These are phyloP conservation scores for Drosophila robusta DNA, from an alignment of 2,888 invertebrate species.

Conservation along the genomic window DNA sequence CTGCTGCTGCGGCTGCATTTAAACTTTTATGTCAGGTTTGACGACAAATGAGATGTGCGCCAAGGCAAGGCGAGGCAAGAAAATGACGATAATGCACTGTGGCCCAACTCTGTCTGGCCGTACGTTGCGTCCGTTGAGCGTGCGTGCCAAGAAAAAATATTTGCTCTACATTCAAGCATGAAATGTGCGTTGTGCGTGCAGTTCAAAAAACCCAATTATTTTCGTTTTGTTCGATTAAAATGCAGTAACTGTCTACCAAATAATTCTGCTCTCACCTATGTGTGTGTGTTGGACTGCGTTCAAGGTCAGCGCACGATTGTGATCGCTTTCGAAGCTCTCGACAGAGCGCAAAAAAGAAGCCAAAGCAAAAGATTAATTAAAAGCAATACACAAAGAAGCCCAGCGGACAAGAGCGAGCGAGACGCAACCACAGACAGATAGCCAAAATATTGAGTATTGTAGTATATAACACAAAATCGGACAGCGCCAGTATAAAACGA, in stretches of 20 bases:
- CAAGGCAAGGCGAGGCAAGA: conserved; percentile 11
- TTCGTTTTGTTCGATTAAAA: conserved; percentile 32
- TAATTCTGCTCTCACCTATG: conserved; percentile 15
- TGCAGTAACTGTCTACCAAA: conserved; percentile 33
- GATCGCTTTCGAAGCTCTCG: conserved; percentile 54
- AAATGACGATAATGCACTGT: conserved; percentile 22
- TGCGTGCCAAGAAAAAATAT: conserved; percentile 61
- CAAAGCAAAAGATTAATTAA: conserved; percentile 67
- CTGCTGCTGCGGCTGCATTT: conserved; percentile 32
- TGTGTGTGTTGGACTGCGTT: conserved; percentile 26
- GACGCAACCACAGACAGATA: conserved; percentile 33
- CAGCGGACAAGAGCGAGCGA: conserved; percentile 14
- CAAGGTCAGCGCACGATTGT: conserved; percentile 71
- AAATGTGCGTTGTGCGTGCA: conserved; percentile 54
- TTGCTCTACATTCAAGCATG: conserved; percentile 41
- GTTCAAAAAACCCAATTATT: conserved; percentile 15
- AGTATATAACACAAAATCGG: conserved; percentile 28
- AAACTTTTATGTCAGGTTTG: conserved; percentile 70
- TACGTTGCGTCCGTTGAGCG: conserved; percentile 3
- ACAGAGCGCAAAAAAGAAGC: conserved; percentile 33
- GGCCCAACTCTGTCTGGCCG: background rate
- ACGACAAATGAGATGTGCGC: conserved; percentile 53
- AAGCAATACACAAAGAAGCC: conserved; percentile 31
- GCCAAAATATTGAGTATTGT: conserved; percentile 43
- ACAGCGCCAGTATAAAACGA: conserved; percentile 22